Percentiles rank a stretch among this genome's conserved stretches.
Conservation (phyloP, 2,113 vertebrate genomes). For the Sander lucioperca region DNA sequence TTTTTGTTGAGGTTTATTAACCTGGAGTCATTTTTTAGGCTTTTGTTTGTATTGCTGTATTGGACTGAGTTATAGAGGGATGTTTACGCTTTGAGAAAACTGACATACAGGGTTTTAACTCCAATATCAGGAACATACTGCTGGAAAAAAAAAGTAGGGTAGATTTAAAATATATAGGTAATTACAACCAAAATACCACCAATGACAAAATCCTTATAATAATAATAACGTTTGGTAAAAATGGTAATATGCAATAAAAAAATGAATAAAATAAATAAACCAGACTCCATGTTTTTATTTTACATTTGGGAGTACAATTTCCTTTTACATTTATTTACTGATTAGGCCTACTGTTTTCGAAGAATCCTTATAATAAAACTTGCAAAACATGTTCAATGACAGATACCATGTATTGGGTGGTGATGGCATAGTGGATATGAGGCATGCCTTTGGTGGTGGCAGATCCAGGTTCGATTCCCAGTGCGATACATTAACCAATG, state of each 20-base stretch:
- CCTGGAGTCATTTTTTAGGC: neutral
- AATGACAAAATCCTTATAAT: neutral
- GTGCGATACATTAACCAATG: no score
- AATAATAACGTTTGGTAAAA: no score
- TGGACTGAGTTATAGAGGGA: neutral
- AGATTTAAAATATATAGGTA: neutral
- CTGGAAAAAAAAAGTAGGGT: neutral
- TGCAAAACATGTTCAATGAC: no score
- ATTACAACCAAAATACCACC: neutral
- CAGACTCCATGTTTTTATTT: neutral
- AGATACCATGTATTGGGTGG: no score
- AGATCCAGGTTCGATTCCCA: no score
- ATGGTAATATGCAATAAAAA: neutral
- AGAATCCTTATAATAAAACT: neutral
- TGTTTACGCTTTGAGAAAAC: neutral
- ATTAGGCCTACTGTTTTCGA: neutral
- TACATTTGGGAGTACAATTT: neutral
- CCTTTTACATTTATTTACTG: neutral
- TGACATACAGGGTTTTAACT: neutral
- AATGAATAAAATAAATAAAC: neutral
- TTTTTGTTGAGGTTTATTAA: neutral
- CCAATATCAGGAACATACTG: neutral
- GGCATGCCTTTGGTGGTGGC: no score
- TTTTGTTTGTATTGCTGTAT: no score
- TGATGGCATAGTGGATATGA: no score